Base-by-base conservation (phyloP, 2,797 vertebrate species). In the Amniataba percoides region DNA sequence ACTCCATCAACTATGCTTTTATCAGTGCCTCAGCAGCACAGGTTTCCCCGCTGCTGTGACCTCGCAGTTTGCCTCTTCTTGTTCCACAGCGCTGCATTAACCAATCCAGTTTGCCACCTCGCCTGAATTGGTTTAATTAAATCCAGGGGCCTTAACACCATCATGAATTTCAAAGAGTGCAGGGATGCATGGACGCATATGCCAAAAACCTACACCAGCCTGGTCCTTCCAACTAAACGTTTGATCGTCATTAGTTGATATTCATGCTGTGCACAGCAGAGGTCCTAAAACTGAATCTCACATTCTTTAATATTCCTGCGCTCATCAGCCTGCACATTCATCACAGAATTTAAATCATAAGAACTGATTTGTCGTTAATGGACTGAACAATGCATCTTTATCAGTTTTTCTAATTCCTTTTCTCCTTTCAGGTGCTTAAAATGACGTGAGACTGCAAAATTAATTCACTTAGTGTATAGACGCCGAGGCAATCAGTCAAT, bases 111-210 rank as follows among this genome's bases (percentile, higher is more conserved):
- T 91, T 90, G 80, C 84, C 81, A 89, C 78, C 62, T 64, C 56
- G 78, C 88, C 90, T 92, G 87, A 86, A 91, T 88, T 89, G 89
- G 83, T 93, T 93, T 93, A 93, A 94, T 94, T 94, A 93, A 92
- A 93, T 92, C 87, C 80, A 90, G 90, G 79, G 88, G 84, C 90
- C 86, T 91, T 87, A 90, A 92, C 88, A 80, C 84, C 8, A 66
- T 89, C 81, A 89, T 92, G 90, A 87, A 94, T 93, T 94, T 93
- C 92, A 93, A 93, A 93, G 87, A 83, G 84, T 42, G 73, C 78
- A 74, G 71, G 77, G 82, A 86, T 83, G 84, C 78, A 63, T 89
- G 79, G n/a, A 78, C 55, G 66, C 82, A 84, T 72, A 83, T 71
- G 81, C 74, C 79, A 74, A 85, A 89, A 87, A 83, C 75, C 72